Evolutionary conservation across 2,113 vertebrate species (phyloP).

Genomic region (Columba livia): DNA sequence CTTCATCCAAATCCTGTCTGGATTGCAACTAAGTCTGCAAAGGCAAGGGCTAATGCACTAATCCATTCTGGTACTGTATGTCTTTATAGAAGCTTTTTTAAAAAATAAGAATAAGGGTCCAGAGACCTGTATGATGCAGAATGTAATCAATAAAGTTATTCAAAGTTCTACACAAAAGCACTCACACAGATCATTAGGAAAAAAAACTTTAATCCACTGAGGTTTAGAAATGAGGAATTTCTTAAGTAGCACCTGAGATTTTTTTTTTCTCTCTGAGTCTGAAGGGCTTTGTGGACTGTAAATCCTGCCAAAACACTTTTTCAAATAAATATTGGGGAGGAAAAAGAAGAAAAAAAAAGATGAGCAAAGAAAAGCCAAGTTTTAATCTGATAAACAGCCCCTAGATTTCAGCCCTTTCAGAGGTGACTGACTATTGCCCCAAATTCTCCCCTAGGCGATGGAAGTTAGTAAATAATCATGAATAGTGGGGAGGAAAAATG

Average conservation of each 20-base stretch:
- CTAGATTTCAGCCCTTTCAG: not conserved
- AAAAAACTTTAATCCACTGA: constrained; percentile 55
- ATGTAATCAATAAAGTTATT: constrained; percentile 61
- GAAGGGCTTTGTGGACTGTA: constrained; percentile 13
- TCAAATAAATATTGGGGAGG: not conserved
- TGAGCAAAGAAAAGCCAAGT: not conserved
- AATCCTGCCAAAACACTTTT: not conserved
- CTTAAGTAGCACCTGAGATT: constrained; percentile 58
- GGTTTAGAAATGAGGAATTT: constrained; percentile 65
- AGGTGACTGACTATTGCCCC: not conserved
- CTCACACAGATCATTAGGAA: constrained; percentile 34
- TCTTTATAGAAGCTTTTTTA: constrained; percentile 17
- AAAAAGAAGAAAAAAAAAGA: not conserved
- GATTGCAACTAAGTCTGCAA: constrained; percentile 52
- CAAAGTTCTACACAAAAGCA: constrained; percentile 53
- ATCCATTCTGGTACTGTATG: constrained; percentile 50
- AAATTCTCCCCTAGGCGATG: not conserved
- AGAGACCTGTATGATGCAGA: not conserved
- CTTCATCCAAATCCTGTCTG: constrained; percentile 59
- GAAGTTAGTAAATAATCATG: not conserved
- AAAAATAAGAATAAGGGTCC: constrained; percentile 1
- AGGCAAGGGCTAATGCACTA: constrained; percentile 48
- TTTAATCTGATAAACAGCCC: not conserved
- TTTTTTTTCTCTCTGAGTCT: not conserved
- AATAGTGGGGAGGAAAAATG: not conserved